Conservation (phyloP, 2,797 vertebrate genomes). For the Triplophysa yarkandensis region DNA sequence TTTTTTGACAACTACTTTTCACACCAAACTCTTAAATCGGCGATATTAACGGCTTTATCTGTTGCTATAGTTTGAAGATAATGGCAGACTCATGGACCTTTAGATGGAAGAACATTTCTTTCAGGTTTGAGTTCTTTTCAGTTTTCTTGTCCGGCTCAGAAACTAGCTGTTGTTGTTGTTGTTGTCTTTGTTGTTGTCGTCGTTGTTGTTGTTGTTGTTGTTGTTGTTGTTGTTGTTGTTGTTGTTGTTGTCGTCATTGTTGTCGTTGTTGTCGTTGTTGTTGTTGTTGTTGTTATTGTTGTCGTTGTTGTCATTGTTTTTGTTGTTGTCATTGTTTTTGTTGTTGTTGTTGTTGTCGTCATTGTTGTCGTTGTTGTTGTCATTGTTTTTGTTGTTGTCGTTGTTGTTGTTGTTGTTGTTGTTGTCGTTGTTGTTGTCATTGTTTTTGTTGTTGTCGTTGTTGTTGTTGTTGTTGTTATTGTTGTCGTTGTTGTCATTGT, state of each 20-base stretch:
- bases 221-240: not conserved
- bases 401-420: not conserved
- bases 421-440: not conserved
- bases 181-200: not conserved
- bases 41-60: constrained; percentile 16
- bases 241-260: not conserved
- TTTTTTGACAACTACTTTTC: not conserved
- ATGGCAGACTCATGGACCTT: constrained; percentile 29
- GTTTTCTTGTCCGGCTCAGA: not conserved
- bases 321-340: too few relatives aligned
- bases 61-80: not conserved
- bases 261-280: not conserved
- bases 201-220: not conserved
- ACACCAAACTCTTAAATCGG: not conserved
- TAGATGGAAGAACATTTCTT: constrained; percentile 10
- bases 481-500: not conserved
- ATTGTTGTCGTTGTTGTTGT: too few relatives aligned
- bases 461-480: constrained; percentile 4
- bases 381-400: not conserved
- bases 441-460: not conserved
- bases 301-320: too few relatives aligned
- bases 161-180: constrained; percentile 9
- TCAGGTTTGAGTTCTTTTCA: constrained; percentile 4
- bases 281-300: not conserved
- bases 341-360: not conserved